Base-by-base conservation (phyloP, 30 jellyfish, hydroid and myxozoan genomes). In the Turritopsis rubra region DNA sequence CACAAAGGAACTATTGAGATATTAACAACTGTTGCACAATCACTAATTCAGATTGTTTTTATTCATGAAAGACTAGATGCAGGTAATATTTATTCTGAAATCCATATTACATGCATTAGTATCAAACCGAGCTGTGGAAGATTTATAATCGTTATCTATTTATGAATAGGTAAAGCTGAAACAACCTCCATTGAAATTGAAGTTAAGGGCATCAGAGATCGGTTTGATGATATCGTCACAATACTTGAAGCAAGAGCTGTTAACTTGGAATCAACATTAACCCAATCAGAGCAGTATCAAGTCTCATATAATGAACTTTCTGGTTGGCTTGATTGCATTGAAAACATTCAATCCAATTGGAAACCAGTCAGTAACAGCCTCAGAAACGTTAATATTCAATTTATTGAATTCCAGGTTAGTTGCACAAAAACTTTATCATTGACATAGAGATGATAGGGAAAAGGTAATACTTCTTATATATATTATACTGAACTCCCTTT, bases 231-330 rank as follows among this genome's bases (percentile, higher is more conserved):
- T 94, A 85, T 92, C 28, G 92, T 83, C 54, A 92, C 96, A 41
- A 85, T 92, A 85, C 91, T 92, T 20, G 98, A 92, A 92, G 95
- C 98, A 85, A 79, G 98, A 71, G 98, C 95, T 75, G 84, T 88
- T 4, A 92, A 87, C 89, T 83, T 92, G 54, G 98, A 92, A 86
- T 87, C 91, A 73, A 92, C 98, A 25, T 87, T 92, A n/a, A 88
- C 98, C 28, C 88, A 84, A 85, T 79, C 96, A 70, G 98, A 92
- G 27, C 96, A 76, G 53, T 92, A 87, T 88, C 96, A 88, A 21
- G 80, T 81, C 27, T 89, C 90, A 27, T 81, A 54, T 81, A 88
- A 80, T 77, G 98, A 88, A 19, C 65, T 92, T 13, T 28, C 85
- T 52, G 87, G 89, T 84, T 81, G 96, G 96, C 75, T 92, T 54